A percentile compares a stretch with the other conserved stretches of the same genome.
Conservation (phyloP, 92 coral and sea anemone species). For the Scolanthus callimorphus region DNA sequence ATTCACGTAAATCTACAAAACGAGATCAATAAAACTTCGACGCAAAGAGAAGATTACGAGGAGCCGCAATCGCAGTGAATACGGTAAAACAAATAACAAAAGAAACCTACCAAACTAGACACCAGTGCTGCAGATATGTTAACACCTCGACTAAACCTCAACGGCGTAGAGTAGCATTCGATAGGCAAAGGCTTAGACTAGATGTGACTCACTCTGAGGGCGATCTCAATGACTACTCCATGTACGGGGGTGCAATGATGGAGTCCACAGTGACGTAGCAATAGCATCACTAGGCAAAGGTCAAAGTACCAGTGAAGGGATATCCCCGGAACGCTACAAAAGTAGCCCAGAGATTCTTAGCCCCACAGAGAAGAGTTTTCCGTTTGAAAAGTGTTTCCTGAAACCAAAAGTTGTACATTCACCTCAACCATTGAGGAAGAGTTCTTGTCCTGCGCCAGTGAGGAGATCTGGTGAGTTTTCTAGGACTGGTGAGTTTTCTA, state of each 20-base stretch:
- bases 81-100: conserved; percentile 84
- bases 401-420: not conserved
- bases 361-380: conserved; percentile 38
- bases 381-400: conserved; percentile 7
- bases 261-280: conserved; percentile 24
- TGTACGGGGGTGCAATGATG: conserved; percentile 24
- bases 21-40: conserved; percentile 91
- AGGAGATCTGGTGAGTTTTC: not conserved
- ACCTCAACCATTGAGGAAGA: not conserved
- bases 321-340: conserved; percentile 44
- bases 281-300: conserved; percentile 7
- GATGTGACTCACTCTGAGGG: conserved; percentile 34
- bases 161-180: conserved; percentile 19
- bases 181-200: conserved; percentile 10
- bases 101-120: conserved; percentile 30
- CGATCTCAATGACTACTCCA: conserved; percentile 15
- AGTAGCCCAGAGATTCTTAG: conserved; percentile 83
- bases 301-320: conserved; percentile 26
- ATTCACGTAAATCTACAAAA: conserved; percentile 78
- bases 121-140: conserved; percentile 32
- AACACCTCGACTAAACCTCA: conserved; percentile 8
- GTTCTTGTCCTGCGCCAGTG: not conserved
- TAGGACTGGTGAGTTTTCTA: conserved; percentile 1
- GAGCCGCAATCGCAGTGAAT: conserved; percentile 81
- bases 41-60: conserved; percentile 67